Evolutionary conservation across 2,888 invertebrate species (phyloP).

Genomic region (Diogma glabrata): DNA sequence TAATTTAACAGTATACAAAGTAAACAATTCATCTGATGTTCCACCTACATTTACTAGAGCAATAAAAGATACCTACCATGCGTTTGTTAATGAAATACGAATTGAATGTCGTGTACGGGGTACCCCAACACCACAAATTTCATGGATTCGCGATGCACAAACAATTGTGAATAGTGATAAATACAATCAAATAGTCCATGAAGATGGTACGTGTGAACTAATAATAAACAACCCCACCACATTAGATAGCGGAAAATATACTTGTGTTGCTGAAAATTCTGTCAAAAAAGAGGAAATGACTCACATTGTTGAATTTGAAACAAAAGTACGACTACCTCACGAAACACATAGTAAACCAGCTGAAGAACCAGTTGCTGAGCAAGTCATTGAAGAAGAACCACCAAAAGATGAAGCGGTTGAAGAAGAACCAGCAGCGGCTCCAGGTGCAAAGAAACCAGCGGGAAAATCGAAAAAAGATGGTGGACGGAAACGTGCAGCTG

Average conservation of each 20-base stretch:
- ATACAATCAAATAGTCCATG: slow-evolving; percentile 54
- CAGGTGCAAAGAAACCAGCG: slow-evolving; percentile 26
- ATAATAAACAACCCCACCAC: slow-evolving; percentile 52
- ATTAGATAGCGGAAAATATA: slow-evolving; percentile 42
- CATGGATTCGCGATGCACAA: slow-evolving; percentile 66
- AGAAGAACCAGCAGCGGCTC: slow-evolving; percentile 17
- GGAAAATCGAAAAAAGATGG: slow-evolving; percentile 17
- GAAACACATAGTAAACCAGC: slow-evolving; percentile 28
- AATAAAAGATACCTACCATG: slow-evolving; percentile 50
- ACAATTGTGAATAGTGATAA: slow-evolving; percentile 46
- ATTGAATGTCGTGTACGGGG: slow-evolving; percentile 70
- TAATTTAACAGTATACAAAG: slow-evolving; percentile 32
- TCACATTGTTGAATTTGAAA: slow-evolving; percentile 56
- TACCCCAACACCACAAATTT: slow-evolving; percentile 54
- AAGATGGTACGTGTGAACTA: slow-evolving; percentile 63
- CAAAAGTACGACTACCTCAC: slow-evolving; percentile 34
- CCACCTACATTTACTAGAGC: slow-evolving; percentile 66
- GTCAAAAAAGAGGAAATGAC: slow-evolving; percentile 63
- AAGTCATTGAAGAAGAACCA: slow-evolving; percentile 9
- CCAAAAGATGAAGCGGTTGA: slow-evolving; percentile 21
- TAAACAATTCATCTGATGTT: slow-evolving; percentile 39
- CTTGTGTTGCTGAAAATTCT: slow-evolving; percentile 55
- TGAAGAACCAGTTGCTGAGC: slow-evolving; percentile 12
- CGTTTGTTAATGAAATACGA: slow-evolving; percentile 53
- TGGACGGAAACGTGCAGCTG: slow-evolving; percentile 28